These are phyloP conservation scores for Furcula furcula DNA, from an alignment of 2,888 invertebrate species.

Conservation along the genomic window DNA sequence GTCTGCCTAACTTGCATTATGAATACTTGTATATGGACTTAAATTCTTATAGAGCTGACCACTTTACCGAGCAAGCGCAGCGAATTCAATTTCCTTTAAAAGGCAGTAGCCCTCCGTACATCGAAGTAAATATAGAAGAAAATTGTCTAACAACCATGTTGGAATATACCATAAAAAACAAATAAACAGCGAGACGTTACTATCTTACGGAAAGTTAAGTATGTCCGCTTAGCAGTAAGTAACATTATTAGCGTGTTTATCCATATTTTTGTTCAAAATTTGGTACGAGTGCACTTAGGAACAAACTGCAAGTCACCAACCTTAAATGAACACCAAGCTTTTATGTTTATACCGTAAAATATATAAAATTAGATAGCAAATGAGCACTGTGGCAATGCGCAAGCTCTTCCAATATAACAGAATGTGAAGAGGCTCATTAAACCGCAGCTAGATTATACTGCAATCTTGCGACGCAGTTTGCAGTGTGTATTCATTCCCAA, in stretches of 20 bases:
- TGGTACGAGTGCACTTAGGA: neutral
- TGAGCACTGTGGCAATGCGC: too few species aligned
- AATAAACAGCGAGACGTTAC: neutral
- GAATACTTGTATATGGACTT: too few species aligned
- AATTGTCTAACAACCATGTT: constrained; percentile 11
- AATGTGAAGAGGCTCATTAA: too few species aligned
- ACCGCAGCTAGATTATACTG: too few species aligned
- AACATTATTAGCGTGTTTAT: neutral
- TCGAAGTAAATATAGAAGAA: constrained; percentile 17
- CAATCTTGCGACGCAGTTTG: too few species aligned
- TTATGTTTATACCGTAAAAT: too few species aligned
- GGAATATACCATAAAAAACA: neutral
- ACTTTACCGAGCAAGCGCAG: neutral
- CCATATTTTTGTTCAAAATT: neutral
- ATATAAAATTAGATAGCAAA: too few species aligned
- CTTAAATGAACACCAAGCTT: neutral
- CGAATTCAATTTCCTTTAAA: constrained; percentile 13
- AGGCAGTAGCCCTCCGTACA: constrained; percentile 4
- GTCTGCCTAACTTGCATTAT: neutral
- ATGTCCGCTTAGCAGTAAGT: neutral
- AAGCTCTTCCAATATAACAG: too few species aligned
- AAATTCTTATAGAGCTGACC: too few species aligned
- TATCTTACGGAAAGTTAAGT: neutral
- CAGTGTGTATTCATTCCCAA: too few species aligned
- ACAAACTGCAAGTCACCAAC: neutral